phyloP scores from a whole-genome alignment of 2,113 vertebrate genomes.

The Clinocottus analis region DNA sequence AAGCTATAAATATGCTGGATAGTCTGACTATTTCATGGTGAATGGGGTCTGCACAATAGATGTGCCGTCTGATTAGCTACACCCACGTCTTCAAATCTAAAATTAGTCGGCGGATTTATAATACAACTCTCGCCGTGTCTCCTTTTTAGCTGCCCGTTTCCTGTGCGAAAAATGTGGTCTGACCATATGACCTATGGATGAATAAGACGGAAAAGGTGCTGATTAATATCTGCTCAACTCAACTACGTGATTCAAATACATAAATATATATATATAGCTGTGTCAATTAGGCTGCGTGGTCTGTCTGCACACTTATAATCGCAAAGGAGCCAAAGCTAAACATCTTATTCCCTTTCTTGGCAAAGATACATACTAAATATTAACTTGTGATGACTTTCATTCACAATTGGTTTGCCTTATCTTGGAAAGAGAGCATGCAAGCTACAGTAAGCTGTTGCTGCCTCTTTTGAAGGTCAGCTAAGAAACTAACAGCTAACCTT shows the following conservation, averaged over 20 bases:
- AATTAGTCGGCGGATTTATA: constrained; percentile 33
- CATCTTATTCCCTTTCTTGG: neutral
- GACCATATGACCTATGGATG: constrained; percentile 7
- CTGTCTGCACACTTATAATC: neutral
- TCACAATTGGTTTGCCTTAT: neutral
- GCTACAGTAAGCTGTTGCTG: neutral
- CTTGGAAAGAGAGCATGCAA: neutral
- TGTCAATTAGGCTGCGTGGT: neutral
- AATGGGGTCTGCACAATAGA: constrained; percentile 62
- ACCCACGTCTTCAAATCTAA: constrained; percentile 56
- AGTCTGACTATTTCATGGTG: constrained; percentile 28
- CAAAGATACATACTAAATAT: neutral
- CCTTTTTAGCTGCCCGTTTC: constrained; percentile 33
- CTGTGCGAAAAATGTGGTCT: constrained; percentile 30
- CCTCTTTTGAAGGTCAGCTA: neutral
- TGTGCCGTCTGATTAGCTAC: constrained; percentile 42
- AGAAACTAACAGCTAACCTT: neutral
- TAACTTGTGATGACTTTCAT: neutral
- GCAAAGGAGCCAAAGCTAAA: neutral
- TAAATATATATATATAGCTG: constrained; percentile 1
- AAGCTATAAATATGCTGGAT: constrained; percentile 64
- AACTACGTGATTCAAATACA: neutral
- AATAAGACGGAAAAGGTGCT: neutral
- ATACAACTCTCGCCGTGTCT: constrained; percentile 25
- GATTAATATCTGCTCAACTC: constrained; percentile 17